Percentiles rank a stretch among this genome's conserved stretches.
Evolutionary conservation across 1,140 invertebrate genomes (phyloP).

Genomic region (Drosophila paulistorum): DNA sequence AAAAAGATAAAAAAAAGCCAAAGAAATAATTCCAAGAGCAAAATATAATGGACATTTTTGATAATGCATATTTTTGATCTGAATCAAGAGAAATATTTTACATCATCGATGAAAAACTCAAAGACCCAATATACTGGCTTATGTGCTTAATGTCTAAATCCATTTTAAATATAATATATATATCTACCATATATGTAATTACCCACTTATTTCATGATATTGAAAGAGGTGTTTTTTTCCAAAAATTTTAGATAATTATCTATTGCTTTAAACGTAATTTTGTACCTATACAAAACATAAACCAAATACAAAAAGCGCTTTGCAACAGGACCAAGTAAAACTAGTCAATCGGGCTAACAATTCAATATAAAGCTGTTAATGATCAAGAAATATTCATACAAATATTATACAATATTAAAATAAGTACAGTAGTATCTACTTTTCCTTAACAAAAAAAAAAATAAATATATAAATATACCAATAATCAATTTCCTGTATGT

Average conservation of each 20-base stretch:
- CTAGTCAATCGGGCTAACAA: not conserved
- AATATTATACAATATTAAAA: conserved; percentile 1
- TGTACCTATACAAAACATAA: conserved; percentile 5
- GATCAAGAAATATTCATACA: conserved; percentile 5
- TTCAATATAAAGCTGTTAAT: conserved; percentile 4
- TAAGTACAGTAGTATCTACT: conserved; percentile 13
- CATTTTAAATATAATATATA: not conserved
- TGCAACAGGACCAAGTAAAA: conserved; percentile 16
- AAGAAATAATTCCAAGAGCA: conserved; percentile 5
- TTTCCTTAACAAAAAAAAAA: conserved; percentile 8
- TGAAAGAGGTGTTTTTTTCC: conserved; percentile 3
- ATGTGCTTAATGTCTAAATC: not conserved
- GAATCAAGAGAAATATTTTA: not conserved
- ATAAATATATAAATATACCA: conserved; percentile 10
- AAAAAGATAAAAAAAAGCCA: not conserved
- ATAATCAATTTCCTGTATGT: conserved; percentile 17
- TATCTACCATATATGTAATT: not conserved
- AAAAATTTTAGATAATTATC: not conserved
- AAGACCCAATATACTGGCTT: not conserved
- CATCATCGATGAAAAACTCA: not conserved
- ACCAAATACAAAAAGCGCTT: conserved; percentile 15
- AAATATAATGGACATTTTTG: not conserved
- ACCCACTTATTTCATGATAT: not conserved
- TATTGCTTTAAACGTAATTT: conserved; percentile 14
- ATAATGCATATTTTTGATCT: conserved; percentile 7